Evolutionary conservation across 2,888 invertebrate species (phyloP), one percentile per base, ranked within the genome.

Genomic region (Ectemnius cavifrons): DNA sequence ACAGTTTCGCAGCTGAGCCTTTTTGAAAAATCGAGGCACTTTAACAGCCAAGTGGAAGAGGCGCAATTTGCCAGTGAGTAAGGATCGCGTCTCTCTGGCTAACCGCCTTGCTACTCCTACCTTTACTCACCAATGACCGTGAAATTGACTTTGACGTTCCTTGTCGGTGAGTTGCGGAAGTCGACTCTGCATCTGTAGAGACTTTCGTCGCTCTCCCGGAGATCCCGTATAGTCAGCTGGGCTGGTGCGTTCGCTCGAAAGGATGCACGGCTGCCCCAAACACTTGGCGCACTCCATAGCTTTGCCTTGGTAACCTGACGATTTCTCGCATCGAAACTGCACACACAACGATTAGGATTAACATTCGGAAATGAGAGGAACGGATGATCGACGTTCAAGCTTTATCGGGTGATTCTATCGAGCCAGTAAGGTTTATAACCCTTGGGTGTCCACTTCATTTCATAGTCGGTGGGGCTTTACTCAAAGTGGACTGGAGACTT

Each of bases 161-260:
- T 92, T 62, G 95, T 95, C 59, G 95, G 95, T 11, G 95, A 95
- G 88, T 95, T 94, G 72, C 94, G 93, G 90, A 95, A 95, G 89
- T 95, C 95, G 71, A 95, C 95, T 71, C 95, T 92, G 91, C 95
- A 95, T 76, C 95, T 92, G 90, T 95, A 95, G 77, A 94, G 92
- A 60, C 95, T 95, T 87, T 94, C 95, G 89, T 95, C 95, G 78
- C 79, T 88, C 75, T 90, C 87, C 11, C 84, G 87, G 6, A 90
- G 81, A 70, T 90, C 87, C 70, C 88, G 88, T 58, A 90, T 87
- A 63, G 86, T 84, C 80, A 94, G 91, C 81, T 93, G 92, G 0
- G 93, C 93, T 0, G 94, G 93, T 49, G 92, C 91, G 57, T 92
- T 92, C 28, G 92, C 91, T 69, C 92, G 91, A 88, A 94, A 94